Base-by-base conservation (phyloP, 2,888 invertebrate species). In the Busseola fusca region DNA sequence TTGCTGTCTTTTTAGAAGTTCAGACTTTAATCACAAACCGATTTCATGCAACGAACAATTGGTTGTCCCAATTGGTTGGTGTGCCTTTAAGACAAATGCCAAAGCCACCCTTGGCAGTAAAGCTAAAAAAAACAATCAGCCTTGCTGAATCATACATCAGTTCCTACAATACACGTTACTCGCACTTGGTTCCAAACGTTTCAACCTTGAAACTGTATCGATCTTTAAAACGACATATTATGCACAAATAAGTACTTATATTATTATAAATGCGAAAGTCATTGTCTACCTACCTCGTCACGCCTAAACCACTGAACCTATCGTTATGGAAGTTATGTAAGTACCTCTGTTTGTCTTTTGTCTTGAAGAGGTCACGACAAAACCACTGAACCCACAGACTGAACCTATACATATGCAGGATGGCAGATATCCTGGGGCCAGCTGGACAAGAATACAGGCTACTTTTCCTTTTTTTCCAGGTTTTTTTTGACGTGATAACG, bases 161-260 rank as follows among this genome's bases (percentile, higher is more conserved):
- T 56, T 50, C 21, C 42, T 14, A 52, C 42, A 64, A 25, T 64
- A 42, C 14, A 50, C 16, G 18, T 12, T 14, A 37, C 50, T 37
- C 25, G n/a, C 56, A 62, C n/a, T 14, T 50, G 21, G 3, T 37
- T 30, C 4, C 1, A 34, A 75, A 50, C 64, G 21, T 3, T 37
- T 56, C 7, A 27, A 62, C 71, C 76, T 76, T 76, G 64, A 62
- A 57, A 76, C 9, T 27, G 10, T 52, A 64, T 71, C 71, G 76
- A 71, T 60, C 27, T 21, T n/a, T 40, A 16, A 45, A 59, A 62
- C 7, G 14, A 57, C 57, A 37, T 64, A 25, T 52, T 21, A 75
- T 75, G 76, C 50, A 64, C 27, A 63, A 30, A 2, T 9, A 42
- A 48, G 21, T 48, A 3, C n/a, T n/a, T n/a, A 48, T 21, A 54